Base-by-base conservation (phyloP, 2,888 invertebrate genomes). In the Cepaea hortensis region DNA sequence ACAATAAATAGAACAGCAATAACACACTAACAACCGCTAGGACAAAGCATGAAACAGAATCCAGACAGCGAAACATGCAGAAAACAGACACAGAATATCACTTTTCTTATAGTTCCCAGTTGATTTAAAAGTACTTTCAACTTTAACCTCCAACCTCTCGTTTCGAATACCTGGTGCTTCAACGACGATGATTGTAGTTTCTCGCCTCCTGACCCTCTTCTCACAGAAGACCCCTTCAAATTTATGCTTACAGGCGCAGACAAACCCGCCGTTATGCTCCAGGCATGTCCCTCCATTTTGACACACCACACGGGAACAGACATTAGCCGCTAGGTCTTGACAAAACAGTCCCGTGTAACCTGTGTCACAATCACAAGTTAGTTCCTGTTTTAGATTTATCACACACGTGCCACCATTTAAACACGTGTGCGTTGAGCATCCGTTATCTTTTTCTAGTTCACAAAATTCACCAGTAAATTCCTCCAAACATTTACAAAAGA, bases 261-360 rank as follows among this genome's bases (percentile, higher is more conserved):
- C 55, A n/a, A 85, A 73, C 81, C 75, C 50, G 20, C 35, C 85
- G 15, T 81, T 75, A 7, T 81, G 72, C 48, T 81, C 86, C 35
- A 82, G 35, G 35, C 86, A 86, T 11, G 86, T 82, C 11, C 86
- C 86, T 5, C 86, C 86, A 77, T 86, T 61, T 46, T 82, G 86
- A 68, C 86, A 86, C 18, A 50, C n/a, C 11, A 68, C 23, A 1
- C 50, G 68, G 9, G 81, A 62, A n/a, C 86, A 86, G 35, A 75
- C 18, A 70, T 46, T 70, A 9, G 13, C 68, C 0, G 35, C 5
- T 4, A 23, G 23, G 13, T 50, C 46, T 20, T 84, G 48, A n/a
- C 77, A 79, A 20, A 79, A n/a, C 0, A 3, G 1, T 4, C 85
- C 85, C 15, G 79, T 35, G 50, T 50, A 85, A 3, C 85, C 84